Base-by-base conservation (phyloP, 2,888 invertebrate species). In the Hypomecis atomaria region DNA sequence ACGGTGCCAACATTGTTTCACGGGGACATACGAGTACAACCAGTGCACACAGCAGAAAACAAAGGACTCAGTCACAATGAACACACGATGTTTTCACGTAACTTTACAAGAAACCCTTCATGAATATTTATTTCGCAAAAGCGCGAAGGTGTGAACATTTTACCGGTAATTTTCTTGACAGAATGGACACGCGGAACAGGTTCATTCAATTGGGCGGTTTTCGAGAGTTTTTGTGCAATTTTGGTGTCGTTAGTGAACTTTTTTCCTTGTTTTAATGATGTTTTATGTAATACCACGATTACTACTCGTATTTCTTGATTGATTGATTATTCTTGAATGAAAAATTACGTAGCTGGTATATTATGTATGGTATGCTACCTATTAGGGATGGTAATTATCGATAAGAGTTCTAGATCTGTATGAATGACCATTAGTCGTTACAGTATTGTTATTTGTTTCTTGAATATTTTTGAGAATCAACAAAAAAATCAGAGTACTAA, bases 51-150 rank as follows among this genome's bases (percentile, higher is more conserved):
- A 47, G 40, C 37, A 13, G 38, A 13, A 6, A 34, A 11, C 53
- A n/a, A 1, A 34, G 43, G 33, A 47, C 38, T 56, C 33, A 7
- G 45, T 38, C 40, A 37, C 11, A 33, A 13, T 48, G 9, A 48
- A 47, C 47, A 47, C 36, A 44, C 11, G 23, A 23, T 7, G 4
- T 47, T 2, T n/a, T 45, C 37, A 47, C 6, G 11, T 56, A 23
- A 23, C 40, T 38, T 13, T 38, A 33, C 38, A 56, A 47, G 47
- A 33, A 33, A 45, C 37, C 45, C 9, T 45, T 56, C 47, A 56
- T 47, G 45, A 56, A 47, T 56, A 56, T 47, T 56, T 33, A 56
- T 56, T 47, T 47, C n/a, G 47, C 38, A 47, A 47, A 33, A 23
- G 13, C 13, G 44, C 8, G 38, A 38, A 56, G 47, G 38, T 40